A percentile compares a stretch with the other conserved stretches of the same genome.
Conservation (phyloP, 2,797 vertebrate species). For the Myotis daubentonii region DNA sequence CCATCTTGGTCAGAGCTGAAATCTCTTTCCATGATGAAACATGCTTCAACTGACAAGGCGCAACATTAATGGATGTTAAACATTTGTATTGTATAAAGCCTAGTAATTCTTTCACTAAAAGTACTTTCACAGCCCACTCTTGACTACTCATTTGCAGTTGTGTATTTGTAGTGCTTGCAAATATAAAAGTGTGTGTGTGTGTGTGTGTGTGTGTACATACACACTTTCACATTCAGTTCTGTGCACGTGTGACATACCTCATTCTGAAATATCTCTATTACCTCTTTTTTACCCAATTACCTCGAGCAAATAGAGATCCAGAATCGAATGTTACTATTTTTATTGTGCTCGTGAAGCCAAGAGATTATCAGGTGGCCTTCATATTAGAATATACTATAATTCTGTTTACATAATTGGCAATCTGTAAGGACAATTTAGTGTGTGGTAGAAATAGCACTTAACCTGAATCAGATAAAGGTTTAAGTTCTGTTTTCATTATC, state of each 20-base stretch:
- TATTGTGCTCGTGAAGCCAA: neutral
- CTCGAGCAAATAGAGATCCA: neutral
- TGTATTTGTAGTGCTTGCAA: neutral
- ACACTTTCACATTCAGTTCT: neutral
- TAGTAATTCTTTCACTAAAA: neutral
- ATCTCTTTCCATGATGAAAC: neutral
- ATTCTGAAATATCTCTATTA: neutral
- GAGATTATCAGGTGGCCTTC: neutral
- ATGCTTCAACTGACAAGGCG: neutral
- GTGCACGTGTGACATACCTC: neutral
- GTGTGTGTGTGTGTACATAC: neutral
- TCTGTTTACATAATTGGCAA: neutral
- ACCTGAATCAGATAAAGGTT: neutral
- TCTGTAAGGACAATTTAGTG: neutral
- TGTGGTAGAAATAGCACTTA: neutral
- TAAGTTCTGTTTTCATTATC: neutral
- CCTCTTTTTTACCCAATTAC: neutral
- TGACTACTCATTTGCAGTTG: neutral
- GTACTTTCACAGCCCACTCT: neutral
- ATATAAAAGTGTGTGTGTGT: neutral
- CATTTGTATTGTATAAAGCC: neutral
- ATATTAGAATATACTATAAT: neutral
- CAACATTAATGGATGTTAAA: neutral
- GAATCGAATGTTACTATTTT: neutral
- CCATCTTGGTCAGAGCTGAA: neutral